Evolutionary conservation across 1,140 invertebrate species (phyloP), one percentile per base, ranked within the genome.

Genomic region (Microplitis mediator): DNA sequence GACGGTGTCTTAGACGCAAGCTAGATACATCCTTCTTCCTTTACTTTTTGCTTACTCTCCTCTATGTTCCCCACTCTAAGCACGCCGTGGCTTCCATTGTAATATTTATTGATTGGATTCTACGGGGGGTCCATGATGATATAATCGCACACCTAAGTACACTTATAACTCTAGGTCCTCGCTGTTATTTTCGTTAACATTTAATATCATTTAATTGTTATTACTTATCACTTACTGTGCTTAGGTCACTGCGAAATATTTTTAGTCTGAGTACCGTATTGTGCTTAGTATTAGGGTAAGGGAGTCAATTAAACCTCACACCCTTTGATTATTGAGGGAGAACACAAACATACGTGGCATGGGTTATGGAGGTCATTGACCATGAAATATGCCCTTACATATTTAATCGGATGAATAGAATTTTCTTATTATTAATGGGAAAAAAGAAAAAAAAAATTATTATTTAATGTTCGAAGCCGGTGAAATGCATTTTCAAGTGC

Each of bases 91-190:
- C 77, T 75, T 84, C 85, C 85, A 86, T 86, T 87, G 85, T 86
- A 86, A 86, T 86, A 86, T 86, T 86, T 86, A 86, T 87, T 87
- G 86, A 87, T 86, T 87, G 85, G 84, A 86, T 85, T 86, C 81
- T 83, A 81, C 56, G 50, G 81, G 81, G 79, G 78, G 80, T 79
- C 14, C 39, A 36, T 16, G 56, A 54, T 54, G 39, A 58, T 58
- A 72, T 72, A 61, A 14, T 36, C 70, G 23, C 62, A 54, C 31
- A 56, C 34, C 11, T 14, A 58, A 5, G 8, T 39, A 45, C 23
- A 31, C 23, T 58, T 58, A 23, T 6, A 58, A 31, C 16, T 54
- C 52, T 54, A 14, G 16, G 52, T 54, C 4, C 16, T 54, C 16
- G 6, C 45, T 50, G 13, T 50, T 1, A 13, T 6, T 50, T 9